Base-by-base conservation (phyloP, 2,113 vertebrate genomes). In the Dasyurus viverrinus region DNA sequence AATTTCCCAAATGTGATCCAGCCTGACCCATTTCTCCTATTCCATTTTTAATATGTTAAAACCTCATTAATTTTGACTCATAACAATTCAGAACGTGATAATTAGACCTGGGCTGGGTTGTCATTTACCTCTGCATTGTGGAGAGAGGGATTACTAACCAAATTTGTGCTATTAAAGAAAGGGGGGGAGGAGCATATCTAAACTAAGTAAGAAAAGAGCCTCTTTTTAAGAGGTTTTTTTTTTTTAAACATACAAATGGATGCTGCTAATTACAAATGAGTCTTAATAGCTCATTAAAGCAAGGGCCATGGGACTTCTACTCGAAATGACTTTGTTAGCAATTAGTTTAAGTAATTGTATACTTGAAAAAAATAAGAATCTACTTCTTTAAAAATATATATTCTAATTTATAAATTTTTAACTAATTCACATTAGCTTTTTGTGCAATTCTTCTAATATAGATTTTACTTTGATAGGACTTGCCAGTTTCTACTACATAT, bases 171-270 rank as follows among this genome's bases (percentile, higher is more conserved):
- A 26, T 93, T 91, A 60, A 90, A 10, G 90, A 95, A 93, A 91
- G 30, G 0, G 16, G 54, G 57, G 90, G 94, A 8, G n/a, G 89
- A 48, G 16, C 23, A 55, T 91, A 93, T 95, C 53, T 89, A 91
- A 90, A 95, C 48, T 89, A 91, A 90, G 94, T 91, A 95, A 93
- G 3, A 5, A 52, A 94, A 91, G 27, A 96, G 76, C 91, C 42
- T 94, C 84, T 91, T 94, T 93, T 93, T 89, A 94, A 89, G 54
- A 27, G 54, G 90, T 94, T 95, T 95, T n/a, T 19, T 54, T 95
- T 93, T 76, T 76, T 47, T 47, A 11, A 52, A 52, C n/a, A 95
- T 53, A 94, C 53, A 95, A 96, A 91, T 89, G 22, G n/a, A 50
- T 89, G 5, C 11, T 94, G 23, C 92, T 94, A 91, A 95, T 91